Evolutionary conservation across 2,888 invertebrate genomes (phyloP).

Genomic region (Iphiclides podalirius): DNA sequence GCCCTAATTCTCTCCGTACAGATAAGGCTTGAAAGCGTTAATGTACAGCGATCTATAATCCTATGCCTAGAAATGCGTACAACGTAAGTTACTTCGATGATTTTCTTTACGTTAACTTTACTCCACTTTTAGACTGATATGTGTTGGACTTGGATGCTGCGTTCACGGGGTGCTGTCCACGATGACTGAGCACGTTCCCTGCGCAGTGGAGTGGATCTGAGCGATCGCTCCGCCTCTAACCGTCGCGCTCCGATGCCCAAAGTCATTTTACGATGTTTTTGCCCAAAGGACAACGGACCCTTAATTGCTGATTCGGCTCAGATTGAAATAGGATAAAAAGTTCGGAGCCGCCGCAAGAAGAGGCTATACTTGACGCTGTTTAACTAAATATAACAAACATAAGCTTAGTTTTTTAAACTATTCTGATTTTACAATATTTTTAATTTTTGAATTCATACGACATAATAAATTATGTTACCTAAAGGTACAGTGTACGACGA

Average conservation of each 20-base stretch:
- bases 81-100: no score
- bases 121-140: no score
- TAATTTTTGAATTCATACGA: neutral
- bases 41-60: no score
- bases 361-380: neutral
- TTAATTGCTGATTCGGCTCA: slow-evolving; percentile 25
- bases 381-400: neutral
- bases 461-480: no score
- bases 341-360: no score
- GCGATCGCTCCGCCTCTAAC: slow-evolving; percentile 45
- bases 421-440: no score
- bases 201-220: slow-evolving; percentile 54
- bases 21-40: no score
- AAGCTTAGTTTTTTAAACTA: no score
- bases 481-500: no score
- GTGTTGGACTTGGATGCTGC: slow-evolving; percentile 5
- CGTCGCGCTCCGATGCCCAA: slow-evolving; percentile 43
- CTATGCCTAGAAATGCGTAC: no score
- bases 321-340: slow-evolving; percentile 11
- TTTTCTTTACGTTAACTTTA: no score
- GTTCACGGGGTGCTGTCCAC: slow-evolving; percentile 21
- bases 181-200: slow-evolving; percentile 54
- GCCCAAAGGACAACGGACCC: slow-evolving; percentile 28
- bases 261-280: slow-evolving; percentile 45
- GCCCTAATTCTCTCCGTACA: no score